A percentile compares a stretch with the other conserved stretches of the same genome.
Evolutionary conservation across 2,113 vertebrate genomes (phyloP).

Genomic region (Myiozetetes cayanensis): DNA sequence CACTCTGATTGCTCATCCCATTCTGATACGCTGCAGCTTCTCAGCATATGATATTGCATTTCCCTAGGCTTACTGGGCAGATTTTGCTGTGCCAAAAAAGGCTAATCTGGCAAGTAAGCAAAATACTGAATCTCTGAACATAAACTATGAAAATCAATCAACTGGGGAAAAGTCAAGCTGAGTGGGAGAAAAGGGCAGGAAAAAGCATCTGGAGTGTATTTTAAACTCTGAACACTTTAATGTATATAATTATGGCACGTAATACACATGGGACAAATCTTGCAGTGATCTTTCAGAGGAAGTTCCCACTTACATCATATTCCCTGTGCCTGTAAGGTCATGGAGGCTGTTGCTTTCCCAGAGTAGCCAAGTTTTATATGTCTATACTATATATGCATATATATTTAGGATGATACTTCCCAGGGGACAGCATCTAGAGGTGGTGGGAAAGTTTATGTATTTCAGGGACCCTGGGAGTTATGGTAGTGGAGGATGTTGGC

Average conservation of each 20-base stretch:
- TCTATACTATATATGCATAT: background rate
- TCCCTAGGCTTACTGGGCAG: background rate
- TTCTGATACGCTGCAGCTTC: background rate
- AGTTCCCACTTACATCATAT: slow-evolving; percentile 8
- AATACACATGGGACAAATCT: background rate
- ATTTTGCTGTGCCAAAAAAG: background rate
- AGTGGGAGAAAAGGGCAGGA: slow-evolving; percentile 28
- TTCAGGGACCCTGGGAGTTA: background rate
- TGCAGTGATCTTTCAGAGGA: background rate
- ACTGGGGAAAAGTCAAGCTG: background rate
- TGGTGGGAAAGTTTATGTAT: slow-evolving; percentile 16
- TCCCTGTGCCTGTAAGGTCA: background rate
- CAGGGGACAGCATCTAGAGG: background rate
- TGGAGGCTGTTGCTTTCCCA: background rate
- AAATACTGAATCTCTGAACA: background rate
- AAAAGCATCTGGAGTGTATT: slow-evolving; percentile 39
- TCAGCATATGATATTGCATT: background rate
- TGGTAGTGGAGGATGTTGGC: background rate
- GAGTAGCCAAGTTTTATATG: background rate
- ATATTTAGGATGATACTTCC: background rate
- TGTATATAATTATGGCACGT: background rate
- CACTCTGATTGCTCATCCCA: background rate
- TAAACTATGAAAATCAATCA: background rate
- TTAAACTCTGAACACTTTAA: background rate
- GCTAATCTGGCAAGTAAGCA: background rate